These are phyloP conservation scores for Iguana delicatissima DNA, from an alignment of 2,797 vertebrate genomes.

Conservation along the genomic window DNA sequence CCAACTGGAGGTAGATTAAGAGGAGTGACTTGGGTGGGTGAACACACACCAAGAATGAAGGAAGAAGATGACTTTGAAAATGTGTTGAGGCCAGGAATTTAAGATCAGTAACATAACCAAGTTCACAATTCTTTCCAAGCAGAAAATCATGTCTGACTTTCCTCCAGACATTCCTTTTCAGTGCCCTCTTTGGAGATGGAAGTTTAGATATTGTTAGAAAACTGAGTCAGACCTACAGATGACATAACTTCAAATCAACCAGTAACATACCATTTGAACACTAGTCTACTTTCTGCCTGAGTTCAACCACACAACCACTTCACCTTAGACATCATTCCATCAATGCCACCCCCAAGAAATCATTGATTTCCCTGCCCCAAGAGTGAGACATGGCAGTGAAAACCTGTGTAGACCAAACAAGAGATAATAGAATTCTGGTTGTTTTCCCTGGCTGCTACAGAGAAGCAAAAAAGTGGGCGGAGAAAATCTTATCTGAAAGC, in stretches of 20 bases:
- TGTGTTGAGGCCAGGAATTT: no score
- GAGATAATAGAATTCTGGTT: background rate
- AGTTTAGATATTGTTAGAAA: background rate
- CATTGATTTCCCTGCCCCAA: background rate
- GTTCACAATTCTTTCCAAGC: no score
- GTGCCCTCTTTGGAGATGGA: background rate
- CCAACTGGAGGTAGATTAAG: no score
- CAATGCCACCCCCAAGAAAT: background rate
- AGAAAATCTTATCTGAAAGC: background rate
- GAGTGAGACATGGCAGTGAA: background rate
- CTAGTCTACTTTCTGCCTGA: background rate
- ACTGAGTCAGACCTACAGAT: background rate
- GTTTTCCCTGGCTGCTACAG: rapidly evolving
- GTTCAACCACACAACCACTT: background rate
- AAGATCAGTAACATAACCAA: no score
- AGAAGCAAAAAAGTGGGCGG: background rate
- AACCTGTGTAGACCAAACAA: rapidly evolving
- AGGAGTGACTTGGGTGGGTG: no score
- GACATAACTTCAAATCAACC: background rate
- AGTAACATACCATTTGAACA: background rate
- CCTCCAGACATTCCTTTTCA: no score
- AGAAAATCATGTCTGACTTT: no score
- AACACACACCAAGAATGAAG: no score
- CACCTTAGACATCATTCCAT: background rate
- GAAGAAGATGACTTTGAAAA: no score